These are phyloP conservation scores for Morelia viridis DNA, from an alignment of 2,797 vertebrate species.

Conservation along the genomic window DNA sequence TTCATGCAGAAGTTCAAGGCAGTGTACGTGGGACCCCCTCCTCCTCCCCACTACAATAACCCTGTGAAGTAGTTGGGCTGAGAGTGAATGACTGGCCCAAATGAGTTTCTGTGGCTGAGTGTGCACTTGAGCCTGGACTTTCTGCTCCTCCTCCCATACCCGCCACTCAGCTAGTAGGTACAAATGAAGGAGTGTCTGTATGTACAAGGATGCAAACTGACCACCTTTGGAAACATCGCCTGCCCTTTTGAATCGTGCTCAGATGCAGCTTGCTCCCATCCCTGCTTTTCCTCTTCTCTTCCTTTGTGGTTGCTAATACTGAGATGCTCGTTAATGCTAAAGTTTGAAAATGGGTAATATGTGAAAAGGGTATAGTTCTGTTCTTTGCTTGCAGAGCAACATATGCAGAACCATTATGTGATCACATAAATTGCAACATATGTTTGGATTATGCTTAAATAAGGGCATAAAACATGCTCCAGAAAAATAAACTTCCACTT, in stretches of 20 bases:
- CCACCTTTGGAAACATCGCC: background rate
- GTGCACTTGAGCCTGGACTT: background rate
- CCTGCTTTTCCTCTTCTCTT: background rate
- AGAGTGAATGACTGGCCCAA: background rate
- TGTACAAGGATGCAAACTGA: slow-evolving; percentile 10
- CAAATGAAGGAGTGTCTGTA: background rate
- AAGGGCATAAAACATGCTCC: slow-evolving; percentile 27
- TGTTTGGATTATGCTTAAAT: slow-evolving; percentile 35
- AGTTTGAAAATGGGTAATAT: slow-evolving; percentile 33
- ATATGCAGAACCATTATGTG: background rate
- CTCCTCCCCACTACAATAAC: background rate
- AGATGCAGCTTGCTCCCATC: background rate
- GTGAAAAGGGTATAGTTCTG: slow-evolving; percentile 32
- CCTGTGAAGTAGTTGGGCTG: background rate
- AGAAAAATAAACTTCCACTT: slow-evolving; percentile 43
- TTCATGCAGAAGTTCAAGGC: background rate
- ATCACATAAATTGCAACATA: slow-evolving; percentile 25
- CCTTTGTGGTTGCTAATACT: background rate
- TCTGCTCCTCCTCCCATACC: background rate
- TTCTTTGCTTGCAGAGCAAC: slow-evolving; percentile 37
- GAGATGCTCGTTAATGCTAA: slow-evolving; percentile 9
- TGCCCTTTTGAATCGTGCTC: slow-evolving; percentile 26
- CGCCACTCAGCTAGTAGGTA: background rate
- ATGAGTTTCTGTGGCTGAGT: background rate
- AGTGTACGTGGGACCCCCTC: background rate